These are phyloP conservation scores for Phengaris arion DNA, from an alignment of 2,888 invertebrate genomes.

Conservation along the genomic window DNA sequence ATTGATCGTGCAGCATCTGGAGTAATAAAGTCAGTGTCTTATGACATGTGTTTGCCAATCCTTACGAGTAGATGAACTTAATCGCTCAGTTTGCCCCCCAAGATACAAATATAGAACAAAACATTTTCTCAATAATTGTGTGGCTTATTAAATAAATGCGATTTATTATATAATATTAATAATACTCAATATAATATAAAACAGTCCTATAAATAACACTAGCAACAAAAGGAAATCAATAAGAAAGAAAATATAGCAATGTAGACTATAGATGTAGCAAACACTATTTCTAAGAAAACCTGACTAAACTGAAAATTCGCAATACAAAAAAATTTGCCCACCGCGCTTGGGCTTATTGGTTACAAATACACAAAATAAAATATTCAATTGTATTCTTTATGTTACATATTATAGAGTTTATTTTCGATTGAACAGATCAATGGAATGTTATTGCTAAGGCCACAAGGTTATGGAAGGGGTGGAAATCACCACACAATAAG, in stretches of 20 bases:
- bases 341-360: background rate
- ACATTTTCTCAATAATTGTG: constrained; percentile 29
- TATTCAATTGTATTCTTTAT: background rate
- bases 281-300: too few relatives aligned
- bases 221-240: background rate
- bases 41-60: constrained; percentile 71
- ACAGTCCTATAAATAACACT: background rate
- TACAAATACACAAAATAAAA: background rate
- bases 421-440: constrained; percentile 32
- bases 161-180: background rate
- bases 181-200: background rate
- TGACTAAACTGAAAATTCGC: background rate
- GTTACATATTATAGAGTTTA: background rate
- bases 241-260: background rate
- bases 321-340: background rate
- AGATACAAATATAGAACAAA: constrained; percentile 37
- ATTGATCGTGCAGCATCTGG: constrained; percentile 69
- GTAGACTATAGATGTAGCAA: background rate
- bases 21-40: constrained; percentile 54
- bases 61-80: constrained; percentile 32
- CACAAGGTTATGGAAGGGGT: constrained; percentile 52
- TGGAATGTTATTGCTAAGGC: constrained; percentile 52
- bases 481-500: constrained; percentile 50
- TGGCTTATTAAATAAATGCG: background rate
- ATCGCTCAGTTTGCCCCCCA: constrained; percentile 26